Percentiles rank a stretch among this genome's conserved stretches.
These are phyloP conservation scores for Dolomedes plantarius DNA, from an alignment of 2,888 invertebrate species.

Conservation along the genomic window DNA sequence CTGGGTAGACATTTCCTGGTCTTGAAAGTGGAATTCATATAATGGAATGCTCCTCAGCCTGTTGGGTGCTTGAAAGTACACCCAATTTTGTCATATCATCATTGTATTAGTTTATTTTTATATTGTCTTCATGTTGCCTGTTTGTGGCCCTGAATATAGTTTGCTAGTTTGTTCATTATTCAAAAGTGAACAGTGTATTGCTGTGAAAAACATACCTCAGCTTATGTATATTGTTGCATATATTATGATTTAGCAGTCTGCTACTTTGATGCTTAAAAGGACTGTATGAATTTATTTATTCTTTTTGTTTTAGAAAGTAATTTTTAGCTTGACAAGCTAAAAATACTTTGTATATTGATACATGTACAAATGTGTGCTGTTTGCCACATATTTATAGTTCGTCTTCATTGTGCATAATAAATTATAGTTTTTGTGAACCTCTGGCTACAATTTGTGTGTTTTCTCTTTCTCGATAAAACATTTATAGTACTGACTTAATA, in stretches of 20 bases:
- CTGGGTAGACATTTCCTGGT: conserved; percentile 42
- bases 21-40: conserved; percentile 28
- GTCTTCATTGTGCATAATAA: neutral
- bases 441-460: conserved; percentile 1
- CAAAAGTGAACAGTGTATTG: neutral
- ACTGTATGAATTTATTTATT: conserved; percentile 26
- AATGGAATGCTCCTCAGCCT: conserved; percentile 20
- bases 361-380: conserved; percentile 1
- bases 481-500: neutral
- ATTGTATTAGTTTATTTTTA: conserved; percentile 34
- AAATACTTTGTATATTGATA: neutral
- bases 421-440: neutral
- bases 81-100: neutral
- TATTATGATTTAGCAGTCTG: conserved; percentile 51
- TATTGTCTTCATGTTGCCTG: conserved; percentile 45
- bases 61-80: conserved; percentile 52
- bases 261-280: conserved; percentile 37
- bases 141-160: conserved; percentile 44
- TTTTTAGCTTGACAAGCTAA: conserved; percentile 17
- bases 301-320: conserved; percentile 6
- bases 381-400: neutral
- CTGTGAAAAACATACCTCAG: neutral
- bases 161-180: conserved; percentile 18
- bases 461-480: neutral
- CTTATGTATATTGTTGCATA: conserved; percentile 29